Base-by-base conservation (phyloP, 1,140 invertebrate species). In the roundworm (Caenorhabditis elegans) region DNA sequence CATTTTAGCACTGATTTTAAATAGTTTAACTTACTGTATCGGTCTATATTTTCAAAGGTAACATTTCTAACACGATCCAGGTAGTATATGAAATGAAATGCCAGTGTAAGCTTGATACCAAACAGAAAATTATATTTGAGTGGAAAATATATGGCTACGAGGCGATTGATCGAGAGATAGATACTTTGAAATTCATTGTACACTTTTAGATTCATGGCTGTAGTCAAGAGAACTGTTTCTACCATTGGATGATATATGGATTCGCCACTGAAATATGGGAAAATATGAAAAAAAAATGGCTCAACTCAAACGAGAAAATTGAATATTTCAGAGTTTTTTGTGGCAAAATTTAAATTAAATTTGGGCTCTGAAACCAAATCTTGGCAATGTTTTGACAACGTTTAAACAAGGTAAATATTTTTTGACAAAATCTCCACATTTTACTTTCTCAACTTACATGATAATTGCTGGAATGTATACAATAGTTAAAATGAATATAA, bases 151-250 rank as follows among this genome's bases (percentile, higher is more conserved):
- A 76, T 48, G 11, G 46, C 70, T 22, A 76, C 5, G n/a, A 76
- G 46, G 13, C 70, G 46, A 22, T 76, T 76, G 36, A 76, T 76
- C 26, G 70, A 43, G 1, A 76, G 19, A 46, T 43, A 43, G 22
- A 46, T 76, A 8, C 46, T 48, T 76, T 76, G 46, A 19, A 76
- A 76, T 46, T 43, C 70, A 19, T 48, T 46, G 36, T 76, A 76
- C 5, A 76, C 28, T 31, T 60, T 60, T 2, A 31, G 28, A 60
- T 60, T 60, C 0, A 60, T 6, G 26, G 26, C 53, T 17, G 28
- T 60, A 13, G 53, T 31, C 6, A 60, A 13, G 26, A 60, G 15
- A 3, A 60, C 28, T 0, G 53, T 60, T 34, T 60, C 53, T 13
- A 60, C 8, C 26, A 60, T 31, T 31, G 10, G 26, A 17, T 26